Evolutionary conservation across 1,140 invertebrate species (phyloP).

Genomic region (Nasonia vitripennis): DNA sequence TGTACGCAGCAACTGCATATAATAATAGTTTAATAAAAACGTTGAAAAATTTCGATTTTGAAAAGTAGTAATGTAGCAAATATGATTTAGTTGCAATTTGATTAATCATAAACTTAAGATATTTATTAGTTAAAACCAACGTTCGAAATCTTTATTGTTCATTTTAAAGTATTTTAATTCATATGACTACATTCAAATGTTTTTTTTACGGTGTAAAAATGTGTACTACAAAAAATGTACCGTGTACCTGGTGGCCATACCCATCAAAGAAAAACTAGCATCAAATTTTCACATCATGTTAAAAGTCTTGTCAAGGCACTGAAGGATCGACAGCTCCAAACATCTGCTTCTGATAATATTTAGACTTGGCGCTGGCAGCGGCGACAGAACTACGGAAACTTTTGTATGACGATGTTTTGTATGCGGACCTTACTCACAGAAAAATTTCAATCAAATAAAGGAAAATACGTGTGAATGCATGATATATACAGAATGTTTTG

Average conservation of each 20-base stretch:
- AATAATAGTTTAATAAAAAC: too few relatives aligned
- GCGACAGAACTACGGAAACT: conserved; percentile 64
- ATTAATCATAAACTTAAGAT: too few relatives aligned
- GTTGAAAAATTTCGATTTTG: too few relatives aligned
- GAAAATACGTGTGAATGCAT: conserved; percentile 66
- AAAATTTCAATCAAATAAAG: conserved; percentile 65
- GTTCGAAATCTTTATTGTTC: too few relatives aligned
- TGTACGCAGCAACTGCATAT: too few relatives aligned
- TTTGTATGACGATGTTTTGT: conserved; percentile 71
- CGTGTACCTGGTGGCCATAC: background rate
- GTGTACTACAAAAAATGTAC: background rate
- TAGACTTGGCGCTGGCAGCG: conserved; percentile 57
- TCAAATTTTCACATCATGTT: background rate
- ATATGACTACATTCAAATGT: too few relatives aligned
- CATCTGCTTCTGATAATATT: conserved; percentile 74
- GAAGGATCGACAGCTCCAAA: conserved; percentile 33
- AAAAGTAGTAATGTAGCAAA: too few relatives aligned
- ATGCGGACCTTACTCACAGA: conserved; percentile 59
- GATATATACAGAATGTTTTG: conserved; percentile 52
- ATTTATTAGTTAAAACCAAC: too few relatives aligned
- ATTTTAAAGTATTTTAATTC: too few relatives aligned
- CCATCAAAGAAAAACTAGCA: background rate
- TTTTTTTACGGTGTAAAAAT: background rate
- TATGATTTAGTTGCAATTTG: too few relatives aligned
- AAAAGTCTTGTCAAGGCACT: conserved; percentile 17